Conservation (phyloP, 2,113 vertebrate genomes). For the Scomber scombrus region DNA sequence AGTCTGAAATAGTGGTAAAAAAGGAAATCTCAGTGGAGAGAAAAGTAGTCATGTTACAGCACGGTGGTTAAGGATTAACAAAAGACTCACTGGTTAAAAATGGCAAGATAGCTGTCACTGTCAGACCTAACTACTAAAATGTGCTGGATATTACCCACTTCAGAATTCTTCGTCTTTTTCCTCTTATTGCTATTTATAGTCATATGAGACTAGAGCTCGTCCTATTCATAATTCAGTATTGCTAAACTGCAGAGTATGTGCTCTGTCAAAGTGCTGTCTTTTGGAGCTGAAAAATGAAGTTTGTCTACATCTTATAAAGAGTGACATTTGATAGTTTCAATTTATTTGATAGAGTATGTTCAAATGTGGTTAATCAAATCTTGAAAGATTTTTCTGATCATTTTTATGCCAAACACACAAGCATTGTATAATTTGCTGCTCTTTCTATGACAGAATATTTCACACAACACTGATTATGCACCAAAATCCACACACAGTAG, state of each 20-base stretch:
- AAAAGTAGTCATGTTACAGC: slow-evolving; percentile 11
- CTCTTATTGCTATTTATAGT: neutral
- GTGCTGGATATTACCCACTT: neutral
- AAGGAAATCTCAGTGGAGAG: slow-evolving; percentile 16
- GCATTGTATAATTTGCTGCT: no score
- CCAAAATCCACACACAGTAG: no score
- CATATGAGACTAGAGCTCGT: neutral
- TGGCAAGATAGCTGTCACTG: neutral
- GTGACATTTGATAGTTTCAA: no score
- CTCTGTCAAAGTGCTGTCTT: neutral
- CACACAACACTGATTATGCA: neutral
- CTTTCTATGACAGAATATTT: neutral
- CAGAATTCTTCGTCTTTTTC: neutral
- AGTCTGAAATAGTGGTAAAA: slow-evolving; percentile 2
- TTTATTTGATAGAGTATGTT: neutral
- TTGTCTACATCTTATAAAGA: no score
- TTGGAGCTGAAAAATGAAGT: neutral
- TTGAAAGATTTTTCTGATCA: neutral
- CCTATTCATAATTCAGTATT: slow-evolving; percentile 1
- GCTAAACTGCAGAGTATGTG: neutral
- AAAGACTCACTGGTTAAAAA: neutral
- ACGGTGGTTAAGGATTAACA: neutral
- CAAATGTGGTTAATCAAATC: neutral
- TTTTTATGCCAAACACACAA: no score
- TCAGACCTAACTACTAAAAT: no score